A percentile compares a stretch with the other conserved stretches of the same genome.
Conservation (phyloP, 2,888 invertebrate species). For the Parasteatoda lunata region DNA sequence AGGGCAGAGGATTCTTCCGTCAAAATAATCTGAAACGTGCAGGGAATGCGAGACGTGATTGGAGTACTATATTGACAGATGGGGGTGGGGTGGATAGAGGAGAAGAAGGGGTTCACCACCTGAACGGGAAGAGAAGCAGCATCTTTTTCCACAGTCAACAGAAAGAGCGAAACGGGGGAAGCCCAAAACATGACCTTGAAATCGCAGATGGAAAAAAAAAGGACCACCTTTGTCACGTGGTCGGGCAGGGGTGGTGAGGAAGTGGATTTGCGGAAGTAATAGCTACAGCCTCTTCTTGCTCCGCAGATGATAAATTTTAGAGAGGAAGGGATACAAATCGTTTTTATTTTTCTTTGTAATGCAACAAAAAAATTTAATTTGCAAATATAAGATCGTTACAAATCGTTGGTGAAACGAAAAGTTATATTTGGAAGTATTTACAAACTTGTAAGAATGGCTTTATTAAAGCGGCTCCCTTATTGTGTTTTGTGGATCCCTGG, state of each 20-base stretch:
- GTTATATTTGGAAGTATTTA: too few relatives aligned
- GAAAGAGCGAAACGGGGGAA: neutral
- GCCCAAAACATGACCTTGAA: conserved; percentile 43
- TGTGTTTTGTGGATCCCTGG: too few relatives aligned
- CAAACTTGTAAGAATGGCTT: too few relatives aligned
- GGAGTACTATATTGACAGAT: neutral
- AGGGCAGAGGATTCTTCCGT: too few relatives aligned
- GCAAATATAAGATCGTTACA: too few relatives aligned
- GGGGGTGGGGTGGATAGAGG: neutral
- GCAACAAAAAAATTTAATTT: too few relatives aligned
- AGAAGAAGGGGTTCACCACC: conserved; percentile 1
- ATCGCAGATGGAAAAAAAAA: conserved; percentile 34
- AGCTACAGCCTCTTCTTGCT: conserved; percentile 8
- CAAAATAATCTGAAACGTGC: too few relatives aligned
- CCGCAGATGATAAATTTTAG: conserved; percentile 16
- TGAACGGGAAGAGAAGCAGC: neutral
- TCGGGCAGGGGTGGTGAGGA: conserved; percentile 13
- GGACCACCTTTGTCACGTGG: conserved; percentile 52
- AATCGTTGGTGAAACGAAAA: too few relatives aligned
- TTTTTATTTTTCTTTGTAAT: too few relatives aligned
- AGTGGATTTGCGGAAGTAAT: conserved; percentile 39
- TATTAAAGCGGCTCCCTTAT: too few relatives aligned
- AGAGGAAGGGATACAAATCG: neutral
- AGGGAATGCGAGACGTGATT: too few relatives aligned
- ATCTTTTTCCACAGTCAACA: neutral